phyloP scores from a whole-genome alignment of 2,888 invertebrate genomes.

The Cryptocephalus moraei region DNA sequence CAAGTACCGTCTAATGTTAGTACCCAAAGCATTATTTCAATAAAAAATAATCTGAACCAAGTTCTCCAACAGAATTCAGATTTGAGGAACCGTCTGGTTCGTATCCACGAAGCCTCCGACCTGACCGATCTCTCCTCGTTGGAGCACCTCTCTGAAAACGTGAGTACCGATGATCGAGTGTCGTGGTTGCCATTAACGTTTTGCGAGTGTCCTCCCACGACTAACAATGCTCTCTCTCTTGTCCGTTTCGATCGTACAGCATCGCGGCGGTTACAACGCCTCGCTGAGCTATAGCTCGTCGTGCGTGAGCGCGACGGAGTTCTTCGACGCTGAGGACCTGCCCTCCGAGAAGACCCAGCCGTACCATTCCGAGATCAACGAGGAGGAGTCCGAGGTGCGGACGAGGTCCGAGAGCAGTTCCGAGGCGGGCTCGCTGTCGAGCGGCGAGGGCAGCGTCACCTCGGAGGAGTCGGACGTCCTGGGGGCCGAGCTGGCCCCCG shows the following conservation, averaged over 20 bases:
- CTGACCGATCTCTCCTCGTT: slow-evolving; percentile 49
- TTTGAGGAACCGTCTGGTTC: slow-evolving; percentile 50
- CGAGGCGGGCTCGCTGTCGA: slow-evolving; percentile 58
- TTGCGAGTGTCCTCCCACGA: not conserved
- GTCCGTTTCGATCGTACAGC: slow-evolving; percentile 27
- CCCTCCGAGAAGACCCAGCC: slow-evolving; percentile 10
- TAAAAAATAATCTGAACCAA: slow-evolving; percentile 51
- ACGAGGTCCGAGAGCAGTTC: slow-evolving; percentile 55
- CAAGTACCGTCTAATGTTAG: slow-evolving; percentile 27
- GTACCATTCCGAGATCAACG: slow-evolving; percentile 5
- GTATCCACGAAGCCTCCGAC: slow-evolving; percentile 55
- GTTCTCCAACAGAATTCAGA: slow-evolving; percentile 69
- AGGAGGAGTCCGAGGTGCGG: slow-evolving; percentile 32
- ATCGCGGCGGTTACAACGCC: slow-evolving; percentile 46
- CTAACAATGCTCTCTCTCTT: not conserved
- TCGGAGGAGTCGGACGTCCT: slow-evolving; percentile 42
- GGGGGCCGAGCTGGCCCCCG: slow-evolving; percentile 40
- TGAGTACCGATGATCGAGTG: slow-evolving; percentile 24
- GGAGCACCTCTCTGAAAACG: slow-evolving; percentile 45
- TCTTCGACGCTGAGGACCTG: slow-evolving; percentile 70
- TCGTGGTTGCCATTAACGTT: not conserved
- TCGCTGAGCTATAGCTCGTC: slow-evolving; percentile 68
- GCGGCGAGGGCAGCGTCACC: slow-evolving; percentile 57
- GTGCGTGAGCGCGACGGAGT: slow-evolving; percentile 65
- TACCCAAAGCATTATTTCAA: slow-evolving; percentile 41